phyloP scores from a whole-genome alignment of 2,888 invertebrate genomes.

The Chrysopilus asiliformis region DNA sequence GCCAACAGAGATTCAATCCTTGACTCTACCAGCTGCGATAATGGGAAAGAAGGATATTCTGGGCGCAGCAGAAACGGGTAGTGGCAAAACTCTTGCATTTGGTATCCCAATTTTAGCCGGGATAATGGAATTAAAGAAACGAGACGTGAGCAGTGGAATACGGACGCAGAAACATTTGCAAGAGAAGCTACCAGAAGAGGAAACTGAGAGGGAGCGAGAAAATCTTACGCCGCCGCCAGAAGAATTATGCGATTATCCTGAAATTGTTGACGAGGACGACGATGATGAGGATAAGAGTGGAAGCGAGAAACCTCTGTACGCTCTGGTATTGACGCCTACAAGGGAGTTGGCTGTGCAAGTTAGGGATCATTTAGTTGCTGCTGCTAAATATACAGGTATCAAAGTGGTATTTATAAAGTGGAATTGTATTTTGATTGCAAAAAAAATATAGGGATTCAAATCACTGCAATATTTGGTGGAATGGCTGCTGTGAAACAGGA shows the following conservation, averaged over 20 bases:
- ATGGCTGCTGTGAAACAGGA: slow-evolving; percentile 90
- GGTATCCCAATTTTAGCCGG: slow-evolving; percentile 85
- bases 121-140: slow-evolving; percentile 55
- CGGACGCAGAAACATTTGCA: slow-evolving; percentile 22
- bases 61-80: slow-evolving; percentile 98
- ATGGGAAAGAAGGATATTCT: slow-evolving; percentile 79
- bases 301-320: slow-evolving; percentile 44
- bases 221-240: slow-evolving; percentile 36
- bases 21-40: slow-evolving; percentile 71
- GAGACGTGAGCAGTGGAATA: slow-evolving; percentile 29
- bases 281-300: slow-evolving; percentile 16
- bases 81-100: slow-evolving; percentile 96
- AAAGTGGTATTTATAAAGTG: not conserved
- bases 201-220: slow-evolving; percentile 29
- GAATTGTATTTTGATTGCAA: slow-evolving; percentile 26
- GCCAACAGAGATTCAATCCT: slow-evolving; percentile 81
- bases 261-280: slow-evolving; percentile 18
- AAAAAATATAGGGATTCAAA: slow-evolving; percentile 39
- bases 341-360: slow-evolving; percentile 93
- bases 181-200: slow-evolving; percentile 9
- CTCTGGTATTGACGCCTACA: slow-evolving; percentile 87
- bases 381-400: slow-evolving; percentile 64
- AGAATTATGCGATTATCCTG: slow-evolving; percentile 21
- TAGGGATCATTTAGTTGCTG: slow-evolving; percentile 64
- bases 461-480: slow-evolving; percentile 85